Base-by-base conservation (phyloP, 2,113 vertebrate genomes). In the Seriola rivoliana region DNA sequence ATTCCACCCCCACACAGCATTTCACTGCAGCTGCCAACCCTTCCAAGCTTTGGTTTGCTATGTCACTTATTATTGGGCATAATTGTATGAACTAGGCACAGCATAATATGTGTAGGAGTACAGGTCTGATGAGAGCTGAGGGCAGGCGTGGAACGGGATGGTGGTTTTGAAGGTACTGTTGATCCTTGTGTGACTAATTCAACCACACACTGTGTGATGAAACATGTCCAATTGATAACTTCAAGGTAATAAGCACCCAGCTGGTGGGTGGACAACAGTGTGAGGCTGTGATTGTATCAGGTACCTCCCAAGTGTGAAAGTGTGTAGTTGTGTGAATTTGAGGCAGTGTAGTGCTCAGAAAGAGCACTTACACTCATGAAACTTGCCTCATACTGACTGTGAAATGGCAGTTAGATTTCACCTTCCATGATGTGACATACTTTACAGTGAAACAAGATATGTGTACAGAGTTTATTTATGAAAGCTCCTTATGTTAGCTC, bases 221-320 rank as follows among this genome's bases (percentile, higher is more conserved):
- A 82, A 86, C 72, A 40, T 75, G 85, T 70, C 87, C 63, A 86
- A 71, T 85, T 88, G 77, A 83, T 87, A 80, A 85, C 75, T 68
- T 78, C 72, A 75, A 85, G 85, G 82, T 57, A 76, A 68, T 87
- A 66, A 84, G 58, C 65, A 46, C n/a, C 46, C 79, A 85, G 78
- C 85, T 85, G 87, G 85, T 88, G 85, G 85, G 79, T 68, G 85
- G 81, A 74, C 72, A 71, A 62, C 29, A 58, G 50, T 34, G 60
- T 32, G 79, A 80, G 44, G 11, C 46, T 48, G 5, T 62, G 77
- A 78, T 75, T 81, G 52, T 82, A 77, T 80, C 75, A 72, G 59
- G 67, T 68, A 67, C 9, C 36, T 60, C 29, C 23, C 10, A 25
- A 57, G 72, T 77, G 57, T 63, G 7, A 55, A 59, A 34, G 74